Evolutionary conservation across 2,797 vertebrate genomes (phyloP), one percentile per base, ranked within the genome.

Genomic region (Helostoma temminkii): DNA sequence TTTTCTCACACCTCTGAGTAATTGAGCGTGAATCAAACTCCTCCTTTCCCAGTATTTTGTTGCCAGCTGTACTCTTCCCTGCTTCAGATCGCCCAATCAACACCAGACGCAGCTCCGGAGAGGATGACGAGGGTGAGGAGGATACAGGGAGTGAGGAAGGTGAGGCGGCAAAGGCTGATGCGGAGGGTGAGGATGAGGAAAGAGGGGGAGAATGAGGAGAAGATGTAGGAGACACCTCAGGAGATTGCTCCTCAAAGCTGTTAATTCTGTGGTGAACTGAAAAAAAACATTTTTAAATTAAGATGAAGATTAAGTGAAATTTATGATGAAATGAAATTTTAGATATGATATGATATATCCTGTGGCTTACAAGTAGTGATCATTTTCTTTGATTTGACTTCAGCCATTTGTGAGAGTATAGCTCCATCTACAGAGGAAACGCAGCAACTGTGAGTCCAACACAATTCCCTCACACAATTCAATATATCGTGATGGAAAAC

Each of bases 31-130:
- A 82, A 49, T 71, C 53, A 74, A 94, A 94, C 56, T 21, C 88
- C 26, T 90, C 71, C 7, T 28, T 50, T 2, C 92, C 92, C 43
- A 95, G 82, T 36, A 95, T 92, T 22, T 3, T 2, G 48, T 95
- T 95, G 21, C 93, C 93, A 7, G 80, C 89, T 9, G 73, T 11
- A 28, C 93, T 95, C 74, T 95, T 95, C 36, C 94, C 94, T 0
- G 91, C 61, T 55, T 91, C 90, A 2, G 90, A 86, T 22, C 88
- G 83, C 9, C 94, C 94, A 1, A 95, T 71, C 55, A 95, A 55
- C n/a, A 94, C 84, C 75, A 95, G 74, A 6, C 93, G 93, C 26
- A 95, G 72, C 81, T 93, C 92, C 0, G 81, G 55, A 7, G 67
- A 41, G 19, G 64, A 41, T 5, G 64, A 32, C 26, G 11, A 36